Percentiles rank a stretch among this genome's conserved stretches.
Conservation (phyloP, 2,113 vertebrate genomes). For the Osmerus eperlanus region DNA sequence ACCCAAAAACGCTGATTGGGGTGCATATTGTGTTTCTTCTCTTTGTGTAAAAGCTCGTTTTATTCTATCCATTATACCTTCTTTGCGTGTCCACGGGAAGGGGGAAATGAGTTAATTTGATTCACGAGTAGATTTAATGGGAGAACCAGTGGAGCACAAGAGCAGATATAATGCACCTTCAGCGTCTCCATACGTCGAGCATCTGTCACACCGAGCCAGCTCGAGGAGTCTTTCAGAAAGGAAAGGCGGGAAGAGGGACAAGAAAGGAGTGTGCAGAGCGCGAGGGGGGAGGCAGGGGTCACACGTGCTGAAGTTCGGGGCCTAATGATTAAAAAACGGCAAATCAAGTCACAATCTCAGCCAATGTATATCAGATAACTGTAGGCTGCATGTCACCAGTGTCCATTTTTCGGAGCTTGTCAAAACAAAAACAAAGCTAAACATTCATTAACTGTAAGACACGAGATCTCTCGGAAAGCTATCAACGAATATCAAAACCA, state of each 20-base stretch:
- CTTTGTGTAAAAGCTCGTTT: constrained; percentile 43
- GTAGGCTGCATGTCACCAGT: not conserved
- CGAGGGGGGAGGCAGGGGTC: not conserved
- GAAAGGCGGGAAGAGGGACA: not conserved
- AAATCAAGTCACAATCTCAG: no score
- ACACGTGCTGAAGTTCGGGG: no score
- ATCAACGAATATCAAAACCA: constrained; percentile 24
- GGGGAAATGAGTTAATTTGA: constrained; percentile 71
- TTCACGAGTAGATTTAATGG: constrained; percentile 73
- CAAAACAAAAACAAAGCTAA: constrained; percentile 35
- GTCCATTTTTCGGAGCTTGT: constrained; percentile 4
- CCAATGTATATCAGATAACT: no score
- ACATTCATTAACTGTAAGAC: constrained; percentile 35
- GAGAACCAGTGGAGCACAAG: constrained; percentile 63
- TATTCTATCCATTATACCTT: constrained; percentile 42
- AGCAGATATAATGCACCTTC: constrained; percentile 58
- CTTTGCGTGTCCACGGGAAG: constrained; percentile 35
- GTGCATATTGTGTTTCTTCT: constrained; percentile 23
- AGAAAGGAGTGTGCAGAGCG: not conserved
- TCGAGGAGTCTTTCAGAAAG: constrained; percentile 20
- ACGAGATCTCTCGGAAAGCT: constrained; percentile 27
- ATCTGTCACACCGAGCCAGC: constrained; percentile 54
- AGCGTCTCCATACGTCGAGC: constrained; percentile 44
- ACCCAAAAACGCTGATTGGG: constrained; percentile 46
- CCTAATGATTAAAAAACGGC: no score